Evolutionary conservation across 2,113 vertebrate genomes (phyloP), one percentile per base, ranked within the genome.

Genomic region (Dendrocopos noguchii): DNA sequence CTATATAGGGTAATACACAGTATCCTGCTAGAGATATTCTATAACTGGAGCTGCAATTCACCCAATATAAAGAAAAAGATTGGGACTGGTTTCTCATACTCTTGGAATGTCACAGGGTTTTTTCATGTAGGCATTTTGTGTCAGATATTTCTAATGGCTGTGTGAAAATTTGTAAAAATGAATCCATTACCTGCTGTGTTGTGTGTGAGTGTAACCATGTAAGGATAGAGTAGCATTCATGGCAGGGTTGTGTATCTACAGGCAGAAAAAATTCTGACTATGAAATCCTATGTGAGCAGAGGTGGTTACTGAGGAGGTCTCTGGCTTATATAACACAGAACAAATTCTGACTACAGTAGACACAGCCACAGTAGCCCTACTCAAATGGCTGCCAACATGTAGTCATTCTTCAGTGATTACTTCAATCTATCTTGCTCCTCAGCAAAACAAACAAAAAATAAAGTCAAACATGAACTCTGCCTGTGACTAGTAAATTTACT

Each of bases 11-110:
- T 50, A 85, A 80, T 52, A 79, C 5, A 47, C 19, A 77, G 39
- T 56, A 57, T 65, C 39, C 33, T 80, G 21, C 1, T 6, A 27
- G 75, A 74, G 61, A 22, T 67, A 29, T 64, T 50, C 44, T 36
- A 77, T 76, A 89, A 87, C 88, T 88, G 84, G 72, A 63, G 36
- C 64, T 89, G 78, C 67, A 89, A 7, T 77, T 94, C 87, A 90
- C 91, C 65, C 72, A 39, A 64, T 33, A 66, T 33, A 19, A 31
- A 80, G 20, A 19, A 71, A 94, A 96, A 90, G 85, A 83, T 94
- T 90, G 95, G 55, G 50, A 57, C 63, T 60, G n/a, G 67, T 74
- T 94, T 87, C 76, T 92, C 65, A 85, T 84, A 71, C 70, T 42
- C 78, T 71, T 18, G 5, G 59, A 95, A 94, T 84, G 89, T 87